Percentiles rank a stretch among this genome's conserved stretches.
Evolutionary conservation across 2,797 vertebrate genomes (phyloP).

Genomic region (Eutrigla gurnardus): DNA sequence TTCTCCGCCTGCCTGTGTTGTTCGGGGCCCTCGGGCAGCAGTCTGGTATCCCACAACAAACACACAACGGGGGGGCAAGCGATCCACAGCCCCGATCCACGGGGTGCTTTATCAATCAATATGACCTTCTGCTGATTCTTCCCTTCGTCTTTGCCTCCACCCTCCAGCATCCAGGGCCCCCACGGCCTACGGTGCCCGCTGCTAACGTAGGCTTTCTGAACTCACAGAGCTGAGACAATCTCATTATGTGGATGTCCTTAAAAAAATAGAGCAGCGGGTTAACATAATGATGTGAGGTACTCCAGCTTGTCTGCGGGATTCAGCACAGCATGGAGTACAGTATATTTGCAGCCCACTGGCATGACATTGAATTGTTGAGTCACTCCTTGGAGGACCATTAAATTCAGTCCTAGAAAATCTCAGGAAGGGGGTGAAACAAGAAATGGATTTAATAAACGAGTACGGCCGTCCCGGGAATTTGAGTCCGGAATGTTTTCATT

Average conservation of each 20-base stretch:
- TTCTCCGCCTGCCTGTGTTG: constrained; percentile 67
- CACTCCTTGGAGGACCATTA: constrained; percentile 69
- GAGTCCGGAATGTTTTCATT: constrained; percentile 79
- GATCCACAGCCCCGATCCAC: constrained; percentile 62
- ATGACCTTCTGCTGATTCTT: constrained; percentile 75
- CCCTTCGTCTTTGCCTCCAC: constrained; percentile 46
- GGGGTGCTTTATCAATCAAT: constrained; percentile 80
- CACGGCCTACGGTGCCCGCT: constrained; percentile 39
- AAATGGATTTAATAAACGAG: constrained; percentile 78
- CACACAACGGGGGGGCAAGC: constrained; percentile 59
- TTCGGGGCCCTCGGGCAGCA: constrained; percentile 68
- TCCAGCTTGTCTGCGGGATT: constrained; percentile 47
- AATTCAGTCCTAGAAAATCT: constrained; percentile 62
- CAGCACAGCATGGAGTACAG: constrained; percentile 36
- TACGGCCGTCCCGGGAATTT: constrained; percentile 71
- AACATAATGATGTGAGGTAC: constrained; percentile 46
- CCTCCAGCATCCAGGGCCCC: constrained; percentile 50
- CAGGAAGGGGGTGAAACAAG: constrained; percentile 69
- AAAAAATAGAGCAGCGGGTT: constrained; percentile 56
- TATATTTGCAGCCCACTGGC: constrained; percentile 46
- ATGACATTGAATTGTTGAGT: constrained; percentile 59
- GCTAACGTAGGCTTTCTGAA: constrained; percentile 63
- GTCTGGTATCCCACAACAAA: constrained; percentile 75
- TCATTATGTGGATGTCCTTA: constrained; percentile 71
- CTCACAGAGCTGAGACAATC: constrained; percentile 63